Conservation (phyloP, 1,140 invertebrate species). For the Cepaea nemoralis region DNA sequence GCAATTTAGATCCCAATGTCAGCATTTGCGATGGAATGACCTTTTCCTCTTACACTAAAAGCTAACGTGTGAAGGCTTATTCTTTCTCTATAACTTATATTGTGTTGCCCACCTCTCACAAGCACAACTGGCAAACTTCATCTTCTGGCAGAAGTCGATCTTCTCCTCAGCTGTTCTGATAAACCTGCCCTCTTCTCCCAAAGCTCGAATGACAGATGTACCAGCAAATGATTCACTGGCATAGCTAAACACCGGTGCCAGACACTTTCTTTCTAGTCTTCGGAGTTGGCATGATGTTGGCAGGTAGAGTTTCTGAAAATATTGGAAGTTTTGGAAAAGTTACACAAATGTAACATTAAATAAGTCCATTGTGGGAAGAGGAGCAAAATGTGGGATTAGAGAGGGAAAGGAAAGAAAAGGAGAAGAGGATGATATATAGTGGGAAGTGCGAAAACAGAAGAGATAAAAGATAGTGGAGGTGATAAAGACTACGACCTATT, state of each 20-base stretch:
- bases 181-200: constrained; percentile 30
- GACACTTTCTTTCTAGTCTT: constrained; percentile 28
- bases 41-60: too few relatives aligned
- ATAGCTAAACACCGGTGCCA: constrained; percentile 22
- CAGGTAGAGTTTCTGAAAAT: constrained; percentile 16
- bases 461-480: too few relatives aligned
- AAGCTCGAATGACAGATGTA: constrained; percentile 13
- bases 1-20: too few relatives aligned
- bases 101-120: constrained; percentile 21
- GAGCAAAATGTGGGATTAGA: too few relatives aligned
- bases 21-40: too few relatives aligned
- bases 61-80: too few relatives aligned
- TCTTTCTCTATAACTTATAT: too few relatives aligned
- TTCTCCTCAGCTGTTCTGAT: constrained; percentile 22
- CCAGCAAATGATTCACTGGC: constrained; percentile 30
- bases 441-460: too few relatives aligned
- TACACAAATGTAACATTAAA: background rate
- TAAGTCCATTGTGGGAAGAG: too few relatives aligned
- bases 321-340: background rate
- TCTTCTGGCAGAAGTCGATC: constrained; percentile 20
- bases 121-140: constrained; percentile 15
- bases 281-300: constrained; percentile 28
- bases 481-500: too few relatives aligned
- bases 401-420: too few relatives aligned
- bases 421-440: too few relatives aligned